Base-by-base conservation (phyloP, 2,113 vertebrate genomes). In the Sylvietta virens region DNA sequence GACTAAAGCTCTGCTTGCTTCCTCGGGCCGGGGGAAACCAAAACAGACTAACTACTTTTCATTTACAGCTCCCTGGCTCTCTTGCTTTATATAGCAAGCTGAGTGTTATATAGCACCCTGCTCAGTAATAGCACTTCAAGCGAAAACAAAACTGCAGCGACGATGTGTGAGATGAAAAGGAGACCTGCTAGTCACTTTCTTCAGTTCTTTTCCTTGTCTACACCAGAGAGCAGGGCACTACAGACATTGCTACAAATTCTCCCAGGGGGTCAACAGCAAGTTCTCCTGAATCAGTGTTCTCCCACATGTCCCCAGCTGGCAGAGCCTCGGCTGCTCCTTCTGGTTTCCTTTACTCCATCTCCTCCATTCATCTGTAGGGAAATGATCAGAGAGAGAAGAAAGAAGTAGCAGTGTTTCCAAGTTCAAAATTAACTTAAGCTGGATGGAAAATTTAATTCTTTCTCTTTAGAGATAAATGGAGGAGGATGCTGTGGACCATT, bases 401-500 rank as follows among this genome's bases (percentile, higher is more conserved):
- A 90, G 51, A 88, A 81, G 48, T 40, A 79, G 70, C 58, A 77
- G 33, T 67, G 65, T 72, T 90, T 96, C 82, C 79, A 90, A 94
- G 84, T 69, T 91, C 79, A 76, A 91, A 83, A 80, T 94, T 94
- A 96, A 97, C 92, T 95, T 89, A 92, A 62, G 24, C 39, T 74
- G 78, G 47, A 69, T 85, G 84, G 82, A 86, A 88, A 89, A 91
- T 94, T 81, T 86, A 95, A 94, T 93, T 67, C 56, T 74, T 88
- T 77, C n/a, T 81, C 87, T 91, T 54, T 33, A 73, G 74, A 89
- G 45, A 91, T 61, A 77, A 88, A 92, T 53, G 74, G 69, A 74
- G 48, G 64, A 81, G 84, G 92, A 64, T 79, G 71, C 47, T 61
- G 67, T 35, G 48, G 86, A 87, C 60, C 13, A 31, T 78, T 88